These are phyloP conservation scores for Oryzias melastigma DNA, from an alignment of 2,113 vertebrate genomes.

Conservation along the genomic window DNA sequence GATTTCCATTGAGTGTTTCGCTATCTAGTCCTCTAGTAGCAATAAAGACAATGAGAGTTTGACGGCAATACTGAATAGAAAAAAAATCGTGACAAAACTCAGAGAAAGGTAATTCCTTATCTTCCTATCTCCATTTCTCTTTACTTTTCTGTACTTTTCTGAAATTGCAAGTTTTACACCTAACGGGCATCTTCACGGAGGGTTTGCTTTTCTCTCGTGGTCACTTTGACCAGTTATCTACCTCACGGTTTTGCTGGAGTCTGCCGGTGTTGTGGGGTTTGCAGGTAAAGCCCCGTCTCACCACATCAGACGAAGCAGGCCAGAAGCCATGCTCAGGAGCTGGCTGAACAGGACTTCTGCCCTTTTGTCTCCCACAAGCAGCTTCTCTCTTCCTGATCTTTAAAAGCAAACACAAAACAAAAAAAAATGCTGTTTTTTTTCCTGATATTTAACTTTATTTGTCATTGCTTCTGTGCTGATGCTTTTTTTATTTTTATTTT, in stretches of 20 bases:
- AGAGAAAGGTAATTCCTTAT: constrained; percentile 50
- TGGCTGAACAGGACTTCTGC: constrained; percentile 76
- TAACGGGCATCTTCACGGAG: constrained; percentile 57
- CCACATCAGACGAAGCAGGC: constrained; percentile 79
- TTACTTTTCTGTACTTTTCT: constrained; percentile 81
- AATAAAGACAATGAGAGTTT: constrained; percentile 73
- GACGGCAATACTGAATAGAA: constrained; percentile 62
- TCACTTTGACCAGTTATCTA: constrained; percentile 97
- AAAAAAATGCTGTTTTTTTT: constrained; percentile 34
- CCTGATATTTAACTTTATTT: constrained; percentile 67
- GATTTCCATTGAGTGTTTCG: constrained; percentile 88
- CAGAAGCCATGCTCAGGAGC: constrained; percentile 95
- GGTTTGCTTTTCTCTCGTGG: constrained; percentile 84
- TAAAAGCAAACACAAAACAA: constrained; percentile 30
- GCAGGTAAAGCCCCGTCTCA: constrained; percentile 88
- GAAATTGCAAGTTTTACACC: constrained; percentile 80
- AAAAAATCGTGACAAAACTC: constrained; percentile 50
- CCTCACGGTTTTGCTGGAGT: constrained; percentile 93
- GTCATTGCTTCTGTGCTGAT: constrained; percentile 51
- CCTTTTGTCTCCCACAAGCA: constrained; percentile 72
- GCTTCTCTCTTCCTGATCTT: constrained; percentile 68
- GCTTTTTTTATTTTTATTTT: constrained; percentile 37
- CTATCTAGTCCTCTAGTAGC: constrained; percentile 83
- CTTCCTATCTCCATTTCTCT: constrained; percentile 68
- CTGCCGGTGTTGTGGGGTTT: constrained; percentile 90